Evolutionary conservation across 2,797 vertebrate species (phyloP).

Genomic region (Alcedo atthis): DNA sequence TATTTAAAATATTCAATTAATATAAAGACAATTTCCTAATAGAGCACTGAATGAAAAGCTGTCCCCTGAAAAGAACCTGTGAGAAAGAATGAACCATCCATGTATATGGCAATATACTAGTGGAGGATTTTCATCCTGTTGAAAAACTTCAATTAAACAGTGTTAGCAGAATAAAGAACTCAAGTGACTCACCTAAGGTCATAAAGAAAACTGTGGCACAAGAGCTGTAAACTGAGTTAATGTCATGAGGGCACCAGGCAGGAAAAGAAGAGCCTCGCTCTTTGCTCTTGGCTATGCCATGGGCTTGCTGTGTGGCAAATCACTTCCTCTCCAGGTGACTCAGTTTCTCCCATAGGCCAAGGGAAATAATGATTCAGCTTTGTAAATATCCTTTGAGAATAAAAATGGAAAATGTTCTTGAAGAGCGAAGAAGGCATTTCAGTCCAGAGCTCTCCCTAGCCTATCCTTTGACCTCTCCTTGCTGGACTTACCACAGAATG

Average conservation of each 20-base stretch:
- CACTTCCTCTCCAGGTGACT: conserved; percentile 54
- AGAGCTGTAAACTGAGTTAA: not conserved
- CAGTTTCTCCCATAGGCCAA: conserved; percentile 33
- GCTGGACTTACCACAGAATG: not conserved
- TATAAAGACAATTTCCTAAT: not conserved
- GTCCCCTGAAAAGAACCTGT: not conserved
- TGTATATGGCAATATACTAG: not conserved
- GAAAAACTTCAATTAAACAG: not conserved
- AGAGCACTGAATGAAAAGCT: not conserved
- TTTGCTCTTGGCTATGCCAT: conserved; percentile 26
- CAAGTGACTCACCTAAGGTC: not conserved
- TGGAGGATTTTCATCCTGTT: not conserved
- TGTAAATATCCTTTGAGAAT: conserved; percentile 9
- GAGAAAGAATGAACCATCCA: not conserved
- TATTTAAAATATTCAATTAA: not conserved
- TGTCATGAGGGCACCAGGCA: not conserved
- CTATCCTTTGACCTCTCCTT: not conserved
- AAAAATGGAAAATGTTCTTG: not conserved
- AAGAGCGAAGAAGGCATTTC: not conserved
- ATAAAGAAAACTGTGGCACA: not conserved
- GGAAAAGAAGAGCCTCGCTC: conserved; percentile 7
- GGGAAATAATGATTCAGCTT: conserved; percentile 24
- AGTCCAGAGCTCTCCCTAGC: not conserved
- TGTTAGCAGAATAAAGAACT: not conserved
- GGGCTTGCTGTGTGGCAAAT: not conserved